A percentile compares a stretch with the other conserved stretches of the same genome.
phyloP scores from a whole-genome alignment of 2,888 invertebrate species.

The Labia minor region DNA sequence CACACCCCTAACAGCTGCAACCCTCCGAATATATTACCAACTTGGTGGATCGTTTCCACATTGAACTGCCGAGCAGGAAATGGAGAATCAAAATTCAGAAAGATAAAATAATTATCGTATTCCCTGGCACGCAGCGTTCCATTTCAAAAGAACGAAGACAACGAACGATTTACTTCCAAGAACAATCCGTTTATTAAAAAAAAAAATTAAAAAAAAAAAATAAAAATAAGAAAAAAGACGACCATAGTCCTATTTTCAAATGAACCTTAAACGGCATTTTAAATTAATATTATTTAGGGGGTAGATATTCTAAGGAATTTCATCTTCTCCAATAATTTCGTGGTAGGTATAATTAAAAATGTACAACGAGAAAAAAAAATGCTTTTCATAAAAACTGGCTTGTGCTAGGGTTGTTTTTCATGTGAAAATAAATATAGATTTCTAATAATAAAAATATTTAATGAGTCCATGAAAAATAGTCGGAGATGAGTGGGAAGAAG shows the following conservation, averaged over 20 bases:
- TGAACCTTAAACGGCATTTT: background rate
- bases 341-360: no score
- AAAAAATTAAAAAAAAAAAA: background rate
- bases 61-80: background rate
- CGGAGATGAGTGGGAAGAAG: no score
- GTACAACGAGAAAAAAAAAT: background rate
- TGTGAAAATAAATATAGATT: background rate
- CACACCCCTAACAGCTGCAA: background rate
- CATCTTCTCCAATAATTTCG: background rate
- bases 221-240: background rate
- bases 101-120: background rate
- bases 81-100: constrained; percentile 2
- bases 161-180: background rate
- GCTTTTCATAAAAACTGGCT: background rate
- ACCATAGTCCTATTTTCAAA: background rate
- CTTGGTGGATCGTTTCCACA: background rate
- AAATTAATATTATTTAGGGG: background rate
- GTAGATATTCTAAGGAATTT: background rate
- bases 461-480: no score
- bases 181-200: background rate
- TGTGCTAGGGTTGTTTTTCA: background rate
- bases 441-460: background rate
- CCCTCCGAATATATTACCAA: background rate
- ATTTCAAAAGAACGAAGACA: background rate
- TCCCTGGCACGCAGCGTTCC: background rate